These are phyloP conservation scores for Gorsachius magnificus DNA, from an alignment of 2,797 vertebrate species.

Conservation along the genomic window DNA sequence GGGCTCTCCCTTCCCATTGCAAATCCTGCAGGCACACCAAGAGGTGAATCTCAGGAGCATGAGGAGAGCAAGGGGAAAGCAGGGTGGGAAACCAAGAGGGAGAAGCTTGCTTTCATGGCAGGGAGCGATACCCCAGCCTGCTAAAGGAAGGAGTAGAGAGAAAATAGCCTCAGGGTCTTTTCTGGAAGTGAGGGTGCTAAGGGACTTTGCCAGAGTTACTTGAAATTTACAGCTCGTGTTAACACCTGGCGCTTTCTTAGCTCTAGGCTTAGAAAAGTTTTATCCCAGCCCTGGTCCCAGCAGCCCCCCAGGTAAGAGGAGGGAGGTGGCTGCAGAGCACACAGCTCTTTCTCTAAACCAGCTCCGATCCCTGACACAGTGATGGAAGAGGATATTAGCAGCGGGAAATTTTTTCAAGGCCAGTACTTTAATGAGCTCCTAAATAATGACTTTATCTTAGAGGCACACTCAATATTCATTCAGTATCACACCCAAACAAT, in stretches of 20 bases:
- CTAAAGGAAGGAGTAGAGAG: not conserved
- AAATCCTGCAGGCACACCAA: not conserved
- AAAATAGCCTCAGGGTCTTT: not conserved
- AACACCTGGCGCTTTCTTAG: not conserved
- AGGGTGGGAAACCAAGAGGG: not conserved
- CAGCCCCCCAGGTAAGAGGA: not conserved
- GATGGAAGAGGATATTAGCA: slow-evolving; percentile 69
- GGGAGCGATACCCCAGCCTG: not conserved
- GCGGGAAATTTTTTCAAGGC: slow-evolving; percentile 47
- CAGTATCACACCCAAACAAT: not conserved
- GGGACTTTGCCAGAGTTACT: not conserved
- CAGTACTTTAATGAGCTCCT: slow-evolving; percentile 62
- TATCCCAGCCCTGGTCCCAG: not conserved
- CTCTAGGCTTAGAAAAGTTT: not conserved
- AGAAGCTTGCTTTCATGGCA: not conserved
- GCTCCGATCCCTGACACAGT: slow-evolving; percentile 33
- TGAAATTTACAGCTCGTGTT: not conserved
- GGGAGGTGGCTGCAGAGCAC: not conserved
- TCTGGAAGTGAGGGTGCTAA: not conserved
- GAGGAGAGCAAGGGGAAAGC: not conserved
- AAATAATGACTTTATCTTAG: slow-evolving; percentile 68
- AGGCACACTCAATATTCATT: slow-evolving; percentile 36
- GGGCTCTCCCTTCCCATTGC: not conserved
- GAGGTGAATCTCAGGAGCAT: not conserved
- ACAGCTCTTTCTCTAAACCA: not conserved